Conservation (phyloP, 2,888 invertebrate species). For the Melieria omissa region DNA sequence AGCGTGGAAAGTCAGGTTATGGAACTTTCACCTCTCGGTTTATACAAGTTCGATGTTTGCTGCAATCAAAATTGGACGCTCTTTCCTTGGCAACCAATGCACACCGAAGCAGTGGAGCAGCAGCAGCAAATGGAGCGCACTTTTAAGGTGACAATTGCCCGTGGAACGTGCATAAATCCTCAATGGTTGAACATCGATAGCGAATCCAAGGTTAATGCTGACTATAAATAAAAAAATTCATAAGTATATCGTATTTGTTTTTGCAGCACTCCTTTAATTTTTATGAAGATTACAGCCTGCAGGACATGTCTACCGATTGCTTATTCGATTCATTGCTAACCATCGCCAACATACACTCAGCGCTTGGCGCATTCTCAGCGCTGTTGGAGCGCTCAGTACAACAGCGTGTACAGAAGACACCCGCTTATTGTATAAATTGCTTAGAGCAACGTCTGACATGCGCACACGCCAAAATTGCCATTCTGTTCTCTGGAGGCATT, state of each 20-base stretch:
- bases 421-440: constrained; percentile 74
- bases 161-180: constrained; percentile 42
- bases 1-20: constrained; percentile 49
- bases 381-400: constrained; percentile 72
- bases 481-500: constrained; percentile 95
- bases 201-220: constrained; percentile 18
- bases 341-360: constrained; percentile 48
- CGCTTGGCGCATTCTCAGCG: constrained; percentile 64
- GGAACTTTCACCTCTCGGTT: constrained; percentile 75
- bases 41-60: constrained; percentile 66
- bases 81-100: constrained; percentile 51
- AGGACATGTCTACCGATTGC: constrained; percentile 20
- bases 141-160: constrained; percentile 33
- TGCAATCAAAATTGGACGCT: constrained; percentile 61
- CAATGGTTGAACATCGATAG: constrained; percentile 42
- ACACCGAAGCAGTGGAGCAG: constrained; percentile 25
- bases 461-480: constrained; percentile 76
- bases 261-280: constrained; percentile 50
- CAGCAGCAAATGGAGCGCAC: constrained; percentile 35
- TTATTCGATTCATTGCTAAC: constrained; percentile 66
- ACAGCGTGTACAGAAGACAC: constrained; percentile 72
- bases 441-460: constrained; percentile 64
- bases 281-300: constrained; percentile 41
- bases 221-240: not conserved
- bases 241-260: constrained; percentile 40